phyloP scores from a whole-genome alignment of 2,888 invertebrate genomes.

The Caenorhabditis wallacei region DNA sequence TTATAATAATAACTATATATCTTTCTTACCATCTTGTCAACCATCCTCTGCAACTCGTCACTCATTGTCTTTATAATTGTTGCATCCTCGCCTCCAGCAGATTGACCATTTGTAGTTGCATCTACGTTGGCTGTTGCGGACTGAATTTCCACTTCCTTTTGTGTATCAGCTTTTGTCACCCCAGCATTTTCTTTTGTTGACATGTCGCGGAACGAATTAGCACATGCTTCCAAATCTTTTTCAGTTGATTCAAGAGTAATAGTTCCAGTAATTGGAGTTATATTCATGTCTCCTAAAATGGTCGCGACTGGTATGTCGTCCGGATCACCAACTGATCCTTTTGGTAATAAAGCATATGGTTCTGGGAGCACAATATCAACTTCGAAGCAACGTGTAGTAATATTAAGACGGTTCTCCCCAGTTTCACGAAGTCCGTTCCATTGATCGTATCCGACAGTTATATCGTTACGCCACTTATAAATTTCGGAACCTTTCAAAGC shows the following conservation, averaged over 20 bases:
- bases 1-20: background rate
- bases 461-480: conserved; percentile 19
- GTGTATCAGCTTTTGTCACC: background rate
- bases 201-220: too few relatives aligned
- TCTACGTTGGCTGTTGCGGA: conserved; percentile 9
- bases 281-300: background rate
- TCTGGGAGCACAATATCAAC: background rate
- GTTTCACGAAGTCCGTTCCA: conserved; percentile 14
- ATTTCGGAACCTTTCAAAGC: conserved; percentile 20
- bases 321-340: background rate
- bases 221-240: too few relatives aligned
- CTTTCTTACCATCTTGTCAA: conserved; percentile 53
- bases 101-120: background rate
- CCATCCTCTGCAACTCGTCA: conserved; percentile 34
- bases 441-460: background rate
- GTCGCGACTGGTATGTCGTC: background rate
- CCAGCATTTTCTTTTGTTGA: too few relatives aligned
- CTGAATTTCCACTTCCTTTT: background rate
- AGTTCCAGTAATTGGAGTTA: background rate
- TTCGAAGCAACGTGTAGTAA: background rate
- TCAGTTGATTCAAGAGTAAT: too few relatives aligned
- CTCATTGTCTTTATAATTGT: conserved; percentile 35
- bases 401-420: conserved; percentile 17
- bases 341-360: conserved; percentile 18
- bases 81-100: conserved; percentile 10